These are phyloP conservation scores for Oophaga pumilio DNA, from an alignment of 2,113 vertebrate genomes.

Conservation along the genomic window DNA sequence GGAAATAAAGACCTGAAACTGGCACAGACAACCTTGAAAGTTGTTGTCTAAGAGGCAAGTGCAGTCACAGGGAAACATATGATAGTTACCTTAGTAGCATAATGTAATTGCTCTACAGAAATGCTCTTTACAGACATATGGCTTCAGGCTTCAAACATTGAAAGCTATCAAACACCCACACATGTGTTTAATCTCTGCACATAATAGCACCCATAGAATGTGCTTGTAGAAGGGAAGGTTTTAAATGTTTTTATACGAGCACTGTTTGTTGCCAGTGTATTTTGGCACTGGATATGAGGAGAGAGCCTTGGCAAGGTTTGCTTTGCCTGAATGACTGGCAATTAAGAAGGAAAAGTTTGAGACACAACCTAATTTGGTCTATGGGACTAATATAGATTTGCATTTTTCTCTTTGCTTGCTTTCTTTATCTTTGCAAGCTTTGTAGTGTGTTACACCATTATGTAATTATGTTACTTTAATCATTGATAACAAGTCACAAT, in stretches of 20 bases:
- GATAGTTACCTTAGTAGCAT: background rate
- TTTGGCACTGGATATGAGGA: conserved; percentile 49
- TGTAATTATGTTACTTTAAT: background rate
- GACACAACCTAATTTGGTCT: conserved; percentile 53
- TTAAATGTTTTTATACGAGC: conserved; percentile 34
- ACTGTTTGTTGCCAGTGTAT: conserved; percentile 41
- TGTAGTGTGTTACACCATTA: background rate
- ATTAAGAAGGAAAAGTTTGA: conserved; percentile 54
- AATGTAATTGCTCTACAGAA: background rate
- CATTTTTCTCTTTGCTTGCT: conserved; percentile 20
- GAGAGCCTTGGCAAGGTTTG: conserved; percentile 42
- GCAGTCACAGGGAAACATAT: background rate
- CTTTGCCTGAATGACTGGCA: conserved; percentile 56
- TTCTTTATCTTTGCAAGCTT: background rate
- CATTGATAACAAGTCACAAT: background rate
- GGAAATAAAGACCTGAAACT: too few relatives aligned
- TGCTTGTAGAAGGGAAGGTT: conserved; percentile 27
- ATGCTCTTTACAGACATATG: background rate
- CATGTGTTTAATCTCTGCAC: conserved; percentile 48
- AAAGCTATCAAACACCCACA: conserved; percentile 24
- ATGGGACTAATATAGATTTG: conserved; percentile 41
- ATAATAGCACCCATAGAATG: conserved; percentile 52
- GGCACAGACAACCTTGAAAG: too few relatives aligned
- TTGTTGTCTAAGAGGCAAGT: too few relatives aligned
- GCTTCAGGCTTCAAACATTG: background rate